Conservation (phyloP, 2,113 vertebrate species). For the Clupea harengus region DNA sequence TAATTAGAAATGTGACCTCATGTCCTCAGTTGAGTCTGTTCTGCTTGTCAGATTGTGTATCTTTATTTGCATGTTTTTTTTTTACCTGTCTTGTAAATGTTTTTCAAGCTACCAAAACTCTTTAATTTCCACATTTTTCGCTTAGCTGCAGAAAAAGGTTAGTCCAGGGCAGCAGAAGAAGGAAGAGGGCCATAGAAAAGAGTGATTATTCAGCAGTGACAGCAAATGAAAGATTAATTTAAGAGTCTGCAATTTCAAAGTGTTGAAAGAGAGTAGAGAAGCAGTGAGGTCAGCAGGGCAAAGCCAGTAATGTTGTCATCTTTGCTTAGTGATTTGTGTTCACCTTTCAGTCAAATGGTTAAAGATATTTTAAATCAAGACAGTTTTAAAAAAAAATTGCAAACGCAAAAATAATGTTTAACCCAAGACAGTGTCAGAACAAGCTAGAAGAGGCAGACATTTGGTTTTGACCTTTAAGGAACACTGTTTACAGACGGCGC, state of each 20-base stretch:
- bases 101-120: constrained; percentile 99
- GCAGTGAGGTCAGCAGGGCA: background rate
- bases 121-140: constrained; percentile 99
- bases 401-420: background rate
- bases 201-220: constrained; percentile 27
- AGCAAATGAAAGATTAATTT: constrained; percentile 4
- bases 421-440: background rate
- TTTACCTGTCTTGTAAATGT: constrained; percentile 99
- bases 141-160: constrained; percentile 86
- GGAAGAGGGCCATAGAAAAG: constrained; percentile 53
- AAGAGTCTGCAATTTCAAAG: background rate
- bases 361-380: background rate
- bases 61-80: constrained; percentile 7
- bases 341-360: background rate
- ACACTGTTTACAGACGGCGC: background rate
- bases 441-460: background rate
- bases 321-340: background rate
- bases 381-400: background rate
- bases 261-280: constrained; percentile 1
- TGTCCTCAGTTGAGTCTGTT: background rate
- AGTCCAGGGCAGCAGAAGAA: constrained; percentile 54
- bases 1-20: background rate
- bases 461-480: background rate
- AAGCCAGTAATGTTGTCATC: background rate
- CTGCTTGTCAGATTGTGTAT: background rate